Conservation (phyloP, 2,797 vertebrate genomes). For the Xenops minutus region DNA sequence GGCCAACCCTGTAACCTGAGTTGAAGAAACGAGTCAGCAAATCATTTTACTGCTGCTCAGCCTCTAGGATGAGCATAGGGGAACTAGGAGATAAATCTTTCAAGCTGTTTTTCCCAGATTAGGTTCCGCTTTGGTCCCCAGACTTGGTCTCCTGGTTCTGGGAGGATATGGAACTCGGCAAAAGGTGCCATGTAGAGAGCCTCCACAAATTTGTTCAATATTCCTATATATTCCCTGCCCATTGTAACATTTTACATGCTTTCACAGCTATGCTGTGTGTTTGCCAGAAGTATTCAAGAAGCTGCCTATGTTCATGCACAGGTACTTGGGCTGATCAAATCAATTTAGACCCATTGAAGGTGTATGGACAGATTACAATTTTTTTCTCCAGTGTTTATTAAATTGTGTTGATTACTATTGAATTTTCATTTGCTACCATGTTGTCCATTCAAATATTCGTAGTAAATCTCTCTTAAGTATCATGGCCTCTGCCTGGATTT, state of each 20-base stretch:
- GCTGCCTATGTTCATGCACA: not conserved
- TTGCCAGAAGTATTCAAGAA: not conserved
- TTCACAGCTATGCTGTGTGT: not conserved
- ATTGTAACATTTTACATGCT: not conserved
- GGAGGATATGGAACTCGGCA: not conserved
- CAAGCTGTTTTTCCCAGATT: not conserved
- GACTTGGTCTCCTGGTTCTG: not conserved
- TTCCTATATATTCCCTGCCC: not conserved
- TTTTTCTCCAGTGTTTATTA: not conserved
- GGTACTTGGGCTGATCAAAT: not conserved
- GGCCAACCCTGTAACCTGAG: not conserved
- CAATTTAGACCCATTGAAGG: not conserved
- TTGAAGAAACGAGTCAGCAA: not conserved
- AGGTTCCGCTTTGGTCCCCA: not conserved
- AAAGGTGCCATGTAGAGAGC: not conserved
- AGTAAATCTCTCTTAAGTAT: not conserved
- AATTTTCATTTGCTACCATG: not conserved
- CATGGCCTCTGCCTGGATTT: not conserved
- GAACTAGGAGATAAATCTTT: not conserved
- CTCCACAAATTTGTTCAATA: not conserved
- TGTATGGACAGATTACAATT: not conserved
- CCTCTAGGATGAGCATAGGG: not conserved
- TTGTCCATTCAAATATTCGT: not conserved
- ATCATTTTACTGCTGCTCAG: not conserved
- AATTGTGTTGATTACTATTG: not conserved